phyloP scores from a whole-genome alignment of 2,797 vertebrate genomes.

The Iguana delicatissima region DNA sequence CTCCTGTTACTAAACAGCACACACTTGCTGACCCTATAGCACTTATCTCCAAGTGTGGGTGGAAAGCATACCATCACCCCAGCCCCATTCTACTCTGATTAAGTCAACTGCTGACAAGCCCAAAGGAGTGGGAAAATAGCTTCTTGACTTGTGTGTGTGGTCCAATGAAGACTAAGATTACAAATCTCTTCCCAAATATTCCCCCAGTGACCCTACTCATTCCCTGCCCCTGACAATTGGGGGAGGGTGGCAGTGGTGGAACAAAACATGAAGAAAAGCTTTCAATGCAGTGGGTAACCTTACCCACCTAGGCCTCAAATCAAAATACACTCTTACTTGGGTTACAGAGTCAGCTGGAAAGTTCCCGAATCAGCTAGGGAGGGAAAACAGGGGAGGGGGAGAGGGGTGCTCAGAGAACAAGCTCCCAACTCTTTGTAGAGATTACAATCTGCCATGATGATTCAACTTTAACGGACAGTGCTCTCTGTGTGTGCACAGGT shows the following conservation, averaged over 20 bases:
- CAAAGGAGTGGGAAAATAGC: conserved; percentile 58
- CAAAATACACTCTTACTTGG: conserved; percentile 62
- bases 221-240: not conserved
- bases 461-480: conserved; percentile 38
- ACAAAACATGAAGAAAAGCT: conserved; percentile 17
- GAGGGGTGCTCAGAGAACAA: conserved; percentile 16
- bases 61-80: conserved; percentile 54
- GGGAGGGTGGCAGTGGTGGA: not conserved
- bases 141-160: conserved; percentile 73
- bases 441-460: conserved; percentile 37
- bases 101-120: conserved; percentile 65
- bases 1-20: conserved; percentile 55
- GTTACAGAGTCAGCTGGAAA: conserved; percentile 68
- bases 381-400: not conserved
- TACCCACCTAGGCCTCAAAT: conserved; percentile 56
- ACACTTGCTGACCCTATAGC: conserved; percentile 43
- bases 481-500: conserved; percentile 28
- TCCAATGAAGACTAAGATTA: conserved; percentile 69
- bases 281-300: conserved; percentile 58
- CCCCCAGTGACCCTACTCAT: conserved; percentile 44
- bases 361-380: conserved; percentile 30
- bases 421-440: conserved; percentile 55
- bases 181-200: conserved; percentile 65
- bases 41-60: conserved; percentile 61
- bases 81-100: conserved; percentile 55